Conservation (phyloP, 2,888 invertebrate genomes). For the Drosophila pseudotalamancana region DNA sequence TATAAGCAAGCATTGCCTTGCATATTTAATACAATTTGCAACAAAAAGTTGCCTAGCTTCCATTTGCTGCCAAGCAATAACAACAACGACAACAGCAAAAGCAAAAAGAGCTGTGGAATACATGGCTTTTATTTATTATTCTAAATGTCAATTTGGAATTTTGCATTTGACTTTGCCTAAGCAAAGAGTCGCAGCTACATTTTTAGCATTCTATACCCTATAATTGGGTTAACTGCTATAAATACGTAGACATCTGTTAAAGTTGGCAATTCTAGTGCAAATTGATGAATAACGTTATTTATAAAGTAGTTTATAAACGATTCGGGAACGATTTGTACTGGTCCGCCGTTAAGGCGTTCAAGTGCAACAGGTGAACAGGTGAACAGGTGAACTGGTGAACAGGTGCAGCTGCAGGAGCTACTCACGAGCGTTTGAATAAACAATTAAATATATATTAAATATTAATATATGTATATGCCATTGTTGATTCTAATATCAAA, state of each 20-base stretch:
- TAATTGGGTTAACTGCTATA: background rate
- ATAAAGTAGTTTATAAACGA: too few species aligned
- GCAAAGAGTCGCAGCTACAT: conserved; percentile 27
- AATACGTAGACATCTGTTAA: too few species aligned
- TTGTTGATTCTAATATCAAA: too few species aligned
- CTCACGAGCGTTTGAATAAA: too few species aligned
- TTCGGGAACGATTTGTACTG: too few species aligned
- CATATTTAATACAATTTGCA: conserved; percentile 79
- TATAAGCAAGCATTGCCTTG: conserved; percentile 74
- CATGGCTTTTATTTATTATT: conserved; percentile 72
- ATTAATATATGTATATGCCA: too few species aligned
- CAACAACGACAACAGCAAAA: conserved; percentile 27
- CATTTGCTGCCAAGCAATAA: conserved; percentile 26
- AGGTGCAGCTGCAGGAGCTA: too few species aligned
- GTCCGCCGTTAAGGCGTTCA: too few species aligned
- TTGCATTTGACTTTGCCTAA: conserved; percentile 61
- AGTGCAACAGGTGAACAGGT: too few species aligned
- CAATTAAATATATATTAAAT: too few species aligned
- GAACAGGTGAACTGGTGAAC: too few species aligned
- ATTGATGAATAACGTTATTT: too few species aligned
- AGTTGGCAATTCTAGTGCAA: background rate
- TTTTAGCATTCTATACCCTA: conserved; percentile 35
- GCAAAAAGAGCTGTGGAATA: conserved; percentile 20
- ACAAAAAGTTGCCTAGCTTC: conserved; percentile 34
- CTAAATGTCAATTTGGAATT: conserved; percentile 79